These are phyloP conservation scores for Coelopa pilipes DNA, from an alignment of 2,888 invertebrate species.

Conservation along the genomic window DNA sequence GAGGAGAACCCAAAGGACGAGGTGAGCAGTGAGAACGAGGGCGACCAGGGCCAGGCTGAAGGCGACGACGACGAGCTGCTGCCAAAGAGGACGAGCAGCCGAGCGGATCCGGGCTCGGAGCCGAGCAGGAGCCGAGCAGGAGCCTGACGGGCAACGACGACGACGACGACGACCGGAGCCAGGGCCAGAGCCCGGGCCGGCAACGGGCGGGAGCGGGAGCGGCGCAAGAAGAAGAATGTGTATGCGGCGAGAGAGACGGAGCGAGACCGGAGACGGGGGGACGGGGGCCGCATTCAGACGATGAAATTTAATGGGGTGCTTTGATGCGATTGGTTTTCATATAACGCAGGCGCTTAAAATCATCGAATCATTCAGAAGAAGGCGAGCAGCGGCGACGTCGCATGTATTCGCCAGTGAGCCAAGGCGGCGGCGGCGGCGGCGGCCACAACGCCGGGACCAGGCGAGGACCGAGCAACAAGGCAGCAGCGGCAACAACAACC, in stretches of 20 bases:
- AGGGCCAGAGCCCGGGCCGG: constrained; percentile 1
- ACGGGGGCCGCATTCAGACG: constrained; percentile 60
- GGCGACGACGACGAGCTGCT: neutral
- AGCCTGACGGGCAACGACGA: neutral
- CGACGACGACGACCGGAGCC: neutral
- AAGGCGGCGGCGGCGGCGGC: constrained; percentile 32
- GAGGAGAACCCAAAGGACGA: too few relatives aligned
- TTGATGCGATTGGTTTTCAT: constrained; percentile 69
- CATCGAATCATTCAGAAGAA: constrained; percentile 68
- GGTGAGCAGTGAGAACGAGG: constrained; percentile 9
- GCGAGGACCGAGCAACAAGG: constrained; percentile 38
- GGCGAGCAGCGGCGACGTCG: constrained; percentile 51
- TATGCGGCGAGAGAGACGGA: neutral
- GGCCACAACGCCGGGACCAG: constrained; percentile 27
- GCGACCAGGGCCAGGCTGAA: neutral
- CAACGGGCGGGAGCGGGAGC: neutral
- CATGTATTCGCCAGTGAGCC: too few relatives aligned
- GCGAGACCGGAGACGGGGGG: neutral
- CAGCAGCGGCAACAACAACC: too few relatives aligned
- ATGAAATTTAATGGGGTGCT: constrained; percentile 69
- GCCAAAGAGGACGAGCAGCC: neutral
- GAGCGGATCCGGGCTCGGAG: neutral
- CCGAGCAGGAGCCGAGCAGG: neutral
- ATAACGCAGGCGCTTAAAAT: constrained; percentile 69
- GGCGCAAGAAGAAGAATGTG: constrained; percentile 2